These are phyloP conservation scores for Melangyna quadrimaculata DNA, from an alignment of 2,888 invertebrate genomes.

Conservation along the genomic window DNA sequence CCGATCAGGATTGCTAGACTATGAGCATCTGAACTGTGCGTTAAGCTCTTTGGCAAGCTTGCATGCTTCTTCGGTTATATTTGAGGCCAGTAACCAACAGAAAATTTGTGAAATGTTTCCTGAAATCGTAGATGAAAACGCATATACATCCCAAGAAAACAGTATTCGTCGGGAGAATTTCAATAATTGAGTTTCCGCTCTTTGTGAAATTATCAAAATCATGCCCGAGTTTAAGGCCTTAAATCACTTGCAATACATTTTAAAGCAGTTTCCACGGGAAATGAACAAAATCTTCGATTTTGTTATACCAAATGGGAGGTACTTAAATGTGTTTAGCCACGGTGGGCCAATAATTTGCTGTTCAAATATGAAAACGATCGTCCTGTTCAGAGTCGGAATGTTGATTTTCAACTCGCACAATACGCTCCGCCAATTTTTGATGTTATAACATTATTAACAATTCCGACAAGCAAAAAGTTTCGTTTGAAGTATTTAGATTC, in stretches of 20 bases:
- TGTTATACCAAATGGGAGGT: conserved; percentile 77
- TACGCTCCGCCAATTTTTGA: conserved; percentile 87
- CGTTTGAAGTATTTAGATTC: conserved; percentile 80
- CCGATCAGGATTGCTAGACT: conserved; percentile 77
- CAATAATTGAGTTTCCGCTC: conserved; percentile 75
- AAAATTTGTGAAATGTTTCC: conserved; percentile 75
- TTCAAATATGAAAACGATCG: conserved; percentile 78
- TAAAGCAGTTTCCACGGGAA: conserved; percentile 74
- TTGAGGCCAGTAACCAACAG: conserved; percentile 75
- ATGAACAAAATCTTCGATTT: conserved; percentile 77
- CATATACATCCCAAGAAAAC: conserved; percentile 76
- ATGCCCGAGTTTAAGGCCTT: conserved; percentile 77
- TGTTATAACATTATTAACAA: conserved; percentile 81
- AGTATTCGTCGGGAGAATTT: conserved; percentile 76
- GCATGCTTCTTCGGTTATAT: conserved; percentile 81
- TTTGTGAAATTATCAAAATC: conserved; percentile 76
- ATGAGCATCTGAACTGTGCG: conserved; percentile 79
- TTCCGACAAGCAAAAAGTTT: conserved; percentile 81
- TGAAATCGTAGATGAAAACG: conserved; percentile 78
- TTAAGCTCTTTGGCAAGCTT: conserved; percentile 80
- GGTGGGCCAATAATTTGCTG: conserved; percentile 82
- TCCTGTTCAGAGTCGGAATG: conserved; percentile 84
- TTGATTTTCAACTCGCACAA: conserved; percentile 87
- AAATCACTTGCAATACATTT: conserved; percentile 74
- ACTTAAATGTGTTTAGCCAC: conserved; percentile 80